phyloP scores from a whole-genome alignment of 2,113 vertebrate species.

The Tretioscincus oriximinensis region DNA sequence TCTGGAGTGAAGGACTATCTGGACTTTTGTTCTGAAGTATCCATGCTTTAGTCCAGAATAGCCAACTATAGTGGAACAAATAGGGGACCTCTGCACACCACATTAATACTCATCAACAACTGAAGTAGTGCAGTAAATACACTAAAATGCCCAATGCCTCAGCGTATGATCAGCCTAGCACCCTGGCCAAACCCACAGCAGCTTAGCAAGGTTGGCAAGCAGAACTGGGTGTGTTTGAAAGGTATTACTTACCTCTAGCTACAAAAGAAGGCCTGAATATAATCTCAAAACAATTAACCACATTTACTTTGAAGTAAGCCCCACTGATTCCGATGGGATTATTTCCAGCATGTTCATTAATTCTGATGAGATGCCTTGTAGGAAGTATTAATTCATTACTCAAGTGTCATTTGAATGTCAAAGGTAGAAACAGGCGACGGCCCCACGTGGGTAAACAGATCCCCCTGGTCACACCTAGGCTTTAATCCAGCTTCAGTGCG shows the following conservation, averaged over 20 bases:
- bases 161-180: neutral
- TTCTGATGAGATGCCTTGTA: neutral
- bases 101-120: too few species aligned
- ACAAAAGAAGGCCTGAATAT: neutral
- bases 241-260: neutral
- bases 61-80: too few species aligned
- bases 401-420: neutral
- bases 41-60: too few species aligned
- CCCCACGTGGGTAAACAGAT: too few species aligned
- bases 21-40: too few species aligned
- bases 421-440: neutral
- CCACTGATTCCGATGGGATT: neutral
- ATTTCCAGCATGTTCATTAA: constrained; percentile 10
- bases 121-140: too few species aligned
- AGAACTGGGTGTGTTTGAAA: neutral
- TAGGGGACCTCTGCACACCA: too few species aligned
- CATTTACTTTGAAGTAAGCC: neutral
- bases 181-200: neutral
- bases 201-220: neutral
- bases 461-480: too few species aligned
- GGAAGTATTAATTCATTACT: neutral
- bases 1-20: too few species aligned
- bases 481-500: too few species aligned
- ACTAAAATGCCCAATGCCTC: too few species aligned
- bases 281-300: neutral